Base-by-base conservation (phyloP, 2,797 vertebrate genomes). In the Tragelaphus oryx region DNA sequence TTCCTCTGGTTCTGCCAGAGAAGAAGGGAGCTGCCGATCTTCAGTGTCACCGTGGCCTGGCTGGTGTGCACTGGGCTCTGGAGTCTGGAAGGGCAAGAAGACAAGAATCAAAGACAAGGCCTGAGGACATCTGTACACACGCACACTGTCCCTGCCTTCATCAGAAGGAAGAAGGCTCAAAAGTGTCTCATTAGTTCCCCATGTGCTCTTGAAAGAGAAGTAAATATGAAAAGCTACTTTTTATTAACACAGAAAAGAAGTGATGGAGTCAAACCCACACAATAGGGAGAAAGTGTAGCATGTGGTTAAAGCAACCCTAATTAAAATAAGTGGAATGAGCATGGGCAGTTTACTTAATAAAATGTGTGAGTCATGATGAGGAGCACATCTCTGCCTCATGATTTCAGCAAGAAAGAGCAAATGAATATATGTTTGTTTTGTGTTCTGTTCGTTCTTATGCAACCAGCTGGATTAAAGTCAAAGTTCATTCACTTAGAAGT, bases 51-150 rank as follows among this genome's bases (percentile, higher is more conserved):
- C 95, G 94, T 98, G 98, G 52, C 91, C 97, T 75, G 98, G 94
- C 54, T 97, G 97, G 81, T 98, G 98, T 96, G 98, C 98, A 86
- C 90, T 98, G 65, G 98, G 98, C 95, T 98, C 98, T 95, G 99
- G 98, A 75, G 98, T 96, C 99, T 99, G 96, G 37, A 93, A 97
- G 55, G 96, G 84, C 96, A 48, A 98, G 68, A 93, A 93, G 81
- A 95, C 1, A 96, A 62, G 30, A 91, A 62, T 97, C 89, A 98
- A 76, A 95, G 87, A 9, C 18, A 16, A 48, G 37, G 44, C 57
- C 60, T 37, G 22, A 60, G 85, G 55, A 37, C 54, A 30, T 24
- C 11, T 11, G 57, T 14, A 24, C 20, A 13, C 8, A 17, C 3
- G 16, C 30, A 65, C 65, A 85, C 44, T 30, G 11, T 7, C 13